These are phyloP conservation scores for Bostrychus sinensis DNA, from an alignment of 2,113 vertebrate genomes.

Conservation along the genomic window DNA sequence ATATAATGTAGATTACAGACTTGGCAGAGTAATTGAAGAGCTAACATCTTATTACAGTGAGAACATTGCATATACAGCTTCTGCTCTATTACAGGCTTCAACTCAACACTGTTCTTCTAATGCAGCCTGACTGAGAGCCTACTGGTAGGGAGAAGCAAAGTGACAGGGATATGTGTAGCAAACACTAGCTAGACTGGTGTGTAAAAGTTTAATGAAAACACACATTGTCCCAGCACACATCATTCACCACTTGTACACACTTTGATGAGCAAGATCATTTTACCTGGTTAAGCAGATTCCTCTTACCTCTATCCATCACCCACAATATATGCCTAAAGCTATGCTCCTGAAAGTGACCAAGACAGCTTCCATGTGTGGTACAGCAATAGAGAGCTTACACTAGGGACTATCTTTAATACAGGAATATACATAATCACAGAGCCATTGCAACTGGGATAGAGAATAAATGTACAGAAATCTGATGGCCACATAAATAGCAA, in stretches of 20 bases:
- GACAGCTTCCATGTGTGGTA: conserved; percentile 41
- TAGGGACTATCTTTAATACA: neutral
- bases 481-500: too few species aligned
- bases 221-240: conserved; percentile 34
- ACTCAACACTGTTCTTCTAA: conserved; percentile 36
- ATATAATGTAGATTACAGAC: conserved; percentile 63
- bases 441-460: neutral
- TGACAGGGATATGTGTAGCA: conserved; percentile 6
- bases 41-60: conserved; percentile 57
- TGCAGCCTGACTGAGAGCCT: conserved; percentile 34
- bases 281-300: conserved; percentile 71
- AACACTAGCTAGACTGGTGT: conserved; percentile 17
- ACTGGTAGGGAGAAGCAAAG: conserved; percentile 17
- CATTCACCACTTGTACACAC: conserved; percentile 39
- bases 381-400: conserved; percentile 31
- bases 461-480: too few species aligned
- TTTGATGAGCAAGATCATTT: conserved; percentile 54
- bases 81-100: conserved; percentile 59
- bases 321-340: conserved; percentile 13
- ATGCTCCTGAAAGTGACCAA: conserved; percentile 46
- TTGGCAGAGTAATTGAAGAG: conserved; percentile 42
- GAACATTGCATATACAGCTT: conserved; percentile 44
- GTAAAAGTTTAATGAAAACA: conserved; percentile 68
- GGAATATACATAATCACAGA: neutral
- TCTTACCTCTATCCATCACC: conserved; percentile 47